A percentile compares a stretch with the other conserved stretches of the same genome.
Conservation (phyloP, 2,797 vertebrate species). For the Halcyon leucocephala region DNA sequence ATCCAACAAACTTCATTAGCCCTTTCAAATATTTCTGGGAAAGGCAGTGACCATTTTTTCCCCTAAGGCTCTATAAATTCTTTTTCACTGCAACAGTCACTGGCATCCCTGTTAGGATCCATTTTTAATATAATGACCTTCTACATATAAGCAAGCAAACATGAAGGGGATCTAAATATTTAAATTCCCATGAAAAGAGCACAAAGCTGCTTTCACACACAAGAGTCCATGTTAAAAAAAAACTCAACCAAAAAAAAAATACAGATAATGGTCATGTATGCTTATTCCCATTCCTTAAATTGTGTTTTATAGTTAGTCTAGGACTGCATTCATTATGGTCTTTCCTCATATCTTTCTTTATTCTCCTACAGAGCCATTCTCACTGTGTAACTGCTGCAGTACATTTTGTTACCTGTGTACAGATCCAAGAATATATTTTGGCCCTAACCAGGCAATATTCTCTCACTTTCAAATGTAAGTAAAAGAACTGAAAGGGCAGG, state of each 20-base stretch:
- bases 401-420: neutral
- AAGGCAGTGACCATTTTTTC: neutral
- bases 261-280: neutral
- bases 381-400: neutral
- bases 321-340: neutral
- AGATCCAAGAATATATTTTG: neutral
- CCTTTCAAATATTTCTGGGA: neutral
- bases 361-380: conserved; percentile 1
- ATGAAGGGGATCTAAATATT: neutral
- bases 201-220: neutral
- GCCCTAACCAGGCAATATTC: neutral
- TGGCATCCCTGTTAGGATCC: neutral
- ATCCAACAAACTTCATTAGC: conserved; percentile 6
- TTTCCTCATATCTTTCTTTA: neutral
- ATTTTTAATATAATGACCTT: conserved; percentile 4
- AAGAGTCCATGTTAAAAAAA: neutral
- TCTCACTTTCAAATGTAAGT: conserved; percentile 15
- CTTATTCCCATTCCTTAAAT: neutral
- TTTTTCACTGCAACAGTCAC: neutral
- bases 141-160: neutral
- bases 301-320: neutral
- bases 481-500: neutral
- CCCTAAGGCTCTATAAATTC: neutral
- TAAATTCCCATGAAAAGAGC: neutral
- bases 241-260: neutral